Evolutionary conservation across 2,888 invertebrate genomes (phyloP), one percentile per base, ranked within the genome.

Genomic region (Leptinotarsa juncta): DNA sequence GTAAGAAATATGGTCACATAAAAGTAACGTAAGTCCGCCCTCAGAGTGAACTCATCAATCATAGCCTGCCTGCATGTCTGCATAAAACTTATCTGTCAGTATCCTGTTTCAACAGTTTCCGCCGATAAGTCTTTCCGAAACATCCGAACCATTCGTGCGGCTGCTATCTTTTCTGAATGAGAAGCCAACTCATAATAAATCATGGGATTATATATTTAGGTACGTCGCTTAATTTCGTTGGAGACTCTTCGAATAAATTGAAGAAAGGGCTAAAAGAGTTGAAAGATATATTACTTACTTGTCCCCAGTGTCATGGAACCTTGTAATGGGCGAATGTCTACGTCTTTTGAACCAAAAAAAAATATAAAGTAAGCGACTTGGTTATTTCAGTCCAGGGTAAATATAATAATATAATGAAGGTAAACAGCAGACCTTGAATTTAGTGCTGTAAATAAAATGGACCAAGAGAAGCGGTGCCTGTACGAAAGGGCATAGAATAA

Each of bases 71-170:
- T 42, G 62, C 42, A 42, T 42, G 62, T 62, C 62, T 62, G 62
- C 62, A 62, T 62, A 42, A 62, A 62, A 32, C 32, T 62, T 62
- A 62, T 62, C 62, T 62, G 62, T 16, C 42, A 62, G 32, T 57
- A 62, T 62, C 42, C 5, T 62, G 62, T 62, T 62, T 62, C 62
- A 62, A 62, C 62, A 62, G 42, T 32, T 62, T 62, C 42, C 57
- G 62, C 12, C 12, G 16, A n/a, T 15, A 62, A 42, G 26, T 42
- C 62, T 20, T 26, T n/a, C 42, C 32, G 62, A 62, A 32, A 42
- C 62, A 62, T 26, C 16, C 62, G 32, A 62, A 42, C 62, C 62
- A 23, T n/a, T 15, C 26, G 42, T 26, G n/a, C n/a, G 26, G 62
- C 62, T 62, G 62, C 62, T 42, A 16, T 62, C 32, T 62, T 62